Percentiles rank a stretch among this genome's conserved stretches.
These are phyloP conservation scores for Tachyglossus aculeatus DNA, from an alignment of 2,797 vertebrate species.

Conservation along the genomic window DNA sequence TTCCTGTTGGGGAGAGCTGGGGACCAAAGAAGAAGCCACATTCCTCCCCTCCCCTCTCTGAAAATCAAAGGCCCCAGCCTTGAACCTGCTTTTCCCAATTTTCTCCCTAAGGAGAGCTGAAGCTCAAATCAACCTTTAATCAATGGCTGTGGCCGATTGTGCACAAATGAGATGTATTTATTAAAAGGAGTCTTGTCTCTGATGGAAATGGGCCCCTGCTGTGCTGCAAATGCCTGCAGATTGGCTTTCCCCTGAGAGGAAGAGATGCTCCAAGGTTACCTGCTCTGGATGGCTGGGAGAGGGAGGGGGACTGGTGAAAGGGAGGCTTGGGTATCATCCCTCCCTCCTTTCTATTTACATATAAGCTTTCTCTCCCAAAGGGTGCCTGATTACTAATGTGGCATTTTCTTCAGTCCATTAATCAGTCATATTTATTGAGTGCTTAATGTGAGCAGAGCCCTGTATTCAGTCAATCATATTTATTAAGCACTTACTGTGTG, in stretches of 20 bases:
- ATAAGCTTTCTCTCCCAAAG: too few species aligned
- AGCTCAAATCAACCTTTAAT: constrained; percentile 59
- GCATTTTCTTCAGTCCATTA: too few species aligned
- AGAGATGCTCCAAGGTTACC: constrained; percentile 8
- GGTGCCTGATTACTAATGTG: too few species aligned
- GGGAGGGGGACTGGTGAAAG: not conserved
- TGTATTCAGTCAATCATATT: too few species aligned
- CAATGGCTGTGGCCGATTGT: constrained; percentile 46
- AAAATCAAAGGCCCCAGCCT: constrained; percentile 51
- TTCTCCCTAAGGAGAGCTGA: constrained; percentile 51
- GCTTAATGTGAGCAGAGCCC: too few species aligned
- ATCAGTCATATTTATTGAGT: too few species aligned
- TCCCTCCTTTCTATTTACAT: too few species aligned
- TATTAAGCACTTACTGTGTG: too few species aligned
- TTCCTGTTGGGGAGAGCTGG: not conserved
- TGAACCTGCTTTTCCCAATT: constrained; percentile 64
- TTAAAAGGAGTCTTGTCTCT: constrained; percentile 54
- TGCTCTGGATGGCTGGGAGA: too few species aligned
- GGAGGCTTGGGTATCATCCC: too few species aligned
- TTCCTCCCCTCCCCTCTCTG: not conserved
- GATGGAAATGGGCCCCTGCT: constrained; percentile 59
- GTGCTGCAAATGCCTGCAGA: constrained; percentile 47
- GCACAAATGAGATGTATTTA: constrained; percentile 60
- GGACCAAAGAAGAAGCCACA: not conserved
- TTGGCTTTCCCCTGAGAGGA: constrained; percentile 50